Evolutionary conservation across 1,140 invertebrate species (phyloP).

Genomic region (Drosophila virilis): DNA sequence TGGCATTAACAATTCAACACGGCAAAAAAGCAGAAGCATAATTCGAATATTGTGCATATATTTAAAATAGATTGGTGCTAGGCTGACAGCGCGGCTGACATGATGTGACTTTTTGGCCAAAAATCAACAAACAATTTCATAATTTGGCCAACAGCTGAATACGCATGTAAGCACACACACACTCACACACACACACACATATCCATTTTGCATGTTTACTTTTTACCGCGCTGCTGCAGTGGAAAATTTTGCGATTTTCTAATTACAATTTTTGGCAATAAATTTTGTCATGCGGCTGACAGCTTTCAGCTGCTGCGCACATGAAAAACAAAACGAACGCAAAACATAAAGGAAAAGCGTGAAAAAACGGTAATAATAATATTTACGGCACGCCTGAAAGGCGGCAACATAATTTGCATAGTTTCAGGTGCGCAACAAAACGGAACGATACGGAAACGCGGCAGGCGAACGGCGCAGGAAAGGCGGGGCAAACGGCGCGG

Average conservation of each 20-base stretch:
- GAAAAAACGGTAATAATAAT: slow-evolving; percentile 44
- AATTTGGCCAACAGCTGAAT: slow-evolving; percentile 42
- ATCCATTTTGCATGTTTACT: slow-evolving; percentile 3
- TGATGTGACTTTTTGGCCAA: slow-evolving; percentile 59
- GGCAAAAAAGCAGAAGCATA: neutral
- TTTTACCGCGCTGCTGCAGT: slow-evolving; percentile 6
- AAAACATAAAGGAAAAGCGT: slow-evolving; percentile 11
- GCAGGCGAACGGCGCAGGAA: neutral
- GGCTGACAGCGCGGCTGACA: slow-evolving; percentile 38
- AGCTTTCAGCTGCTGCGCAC: slow-evolving; percentile 37
- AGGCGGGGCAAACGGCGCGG: neutral
- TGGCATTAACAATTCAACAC: neutral
- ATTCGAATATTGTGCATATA: slow-evolving; percentile 6
- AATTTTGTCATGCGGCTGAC: slow-evolving; percentile 64
- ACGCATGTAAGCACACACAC: slow-evolving; percentile 13
- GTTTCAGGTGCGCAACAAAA: slow-evolving; percentile 25
- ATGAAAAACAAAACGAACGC: slow-evolving; percentile 14
- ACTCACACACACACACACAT: slow-evolving; percentile 18
- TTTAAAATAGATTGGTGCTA: neutral
- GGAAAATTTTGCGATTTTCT: slow-evolving; percentile 55
- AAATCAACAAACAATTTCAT: slow-evolving; percentile 63
- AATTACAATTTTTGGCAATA: slow-evolving; percentile 69
- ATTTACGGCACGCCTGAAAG: slow-evolving; percentile 26
- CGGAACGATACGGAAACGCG: neutral
- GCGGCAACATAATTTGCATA: slow-evolving; percentile 48